These are phyloP conservation scores for Delphinus delphis DNA, from an alignment of 2,113 vertebrate species.

Conservation along the genomic window DNA sequence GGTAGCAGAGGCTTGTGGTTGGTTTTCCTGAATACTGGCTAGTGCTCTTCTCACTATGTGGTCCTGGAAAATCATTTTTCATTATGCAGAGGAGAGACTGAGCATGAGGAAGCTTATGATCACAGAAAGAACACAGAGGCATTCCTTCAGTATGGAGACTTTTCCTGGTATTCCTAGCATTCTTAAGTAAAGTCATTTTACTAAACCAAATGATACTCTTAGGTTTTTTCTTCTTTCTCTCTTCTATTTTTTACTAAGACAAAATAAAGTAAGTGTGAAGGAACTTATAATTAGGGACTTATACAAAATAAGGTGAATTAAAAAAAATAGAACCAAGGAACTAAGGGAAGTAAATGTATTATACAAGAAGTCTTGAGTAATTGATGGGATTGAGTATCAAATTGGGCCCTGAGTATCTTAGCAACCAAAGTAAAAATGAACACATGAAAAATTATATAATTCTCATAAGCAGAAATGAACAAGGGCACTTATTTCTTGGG, in stretches of 20 bases:
- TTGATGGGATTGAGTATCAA: not conserved
- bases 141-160: not conserved
- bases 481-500: not conserved
- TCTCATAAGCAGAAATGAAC: not conserved
- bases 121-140: not conserved
- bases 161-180: not conserved
- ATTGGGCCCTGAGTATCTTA: not conserved
- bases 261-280: not conserved
- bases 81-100: not conserved
- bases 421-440: slow-evolving; percentile 4
- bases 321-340: not conserved
- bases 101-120: not conserved
- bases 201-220: not conserved
- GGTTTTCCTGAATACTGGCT: not conserved
- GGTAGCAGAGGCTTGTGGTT: not conserved
- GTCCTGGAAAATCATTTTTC: not conserved
- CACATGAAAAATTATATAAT: not conserved
- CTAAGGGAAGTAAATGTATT: not conserved
- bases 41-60: not conserved
- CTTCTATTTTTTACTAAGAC: not conserved
- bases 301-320: not conserved
- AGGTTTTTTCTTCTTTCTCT: not conserved
- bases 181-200: not conserved
- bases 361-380: not conserved
- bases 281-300: not conserved